These are phyloP conservation scores for Biston stratarius DNA, from an alignment of 2,888 invertebrate species.

Conservation along the genomic window DNA sequence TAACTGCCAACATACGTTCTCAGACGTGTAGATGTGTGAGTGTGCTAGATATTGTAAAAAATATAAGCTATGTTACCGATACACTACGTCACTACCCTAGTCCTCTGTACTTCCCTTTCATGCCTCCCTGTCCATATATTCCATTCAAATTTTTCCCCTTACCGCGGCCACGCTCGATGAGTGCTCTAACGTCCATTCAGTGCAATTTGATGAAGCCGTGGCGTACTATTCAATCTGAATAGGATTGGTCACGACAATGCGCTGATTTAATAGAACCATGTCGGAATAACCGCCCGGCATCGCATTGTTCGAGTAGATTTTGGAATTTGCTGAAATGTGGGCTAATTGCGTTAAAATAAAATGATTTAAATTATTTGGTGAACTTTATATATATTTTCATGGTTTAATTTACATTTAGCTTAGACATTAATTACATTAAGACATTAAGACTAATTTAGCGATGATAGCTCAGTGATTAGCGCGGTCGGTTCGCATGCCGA, in stretches of 20 bases:
- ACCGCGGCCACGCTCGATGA: conserved; percentile 73
- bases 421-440: too few relatives aligned
- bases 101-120: conserved; percentile 53
- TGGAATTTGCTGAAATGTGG: conserved; percentile 39
- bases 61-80: conserved; percentile 2
- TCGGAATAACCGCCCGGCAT: conserved; percentile 60
- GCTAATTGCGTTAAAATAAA: conserved; percentile 29
- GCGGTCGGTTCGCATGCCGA: too few relatives aligned
- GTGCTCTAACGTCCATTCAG: conserved; percentile 81
- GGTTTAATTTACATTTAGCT: too few relatives aligned
- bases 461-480: too few relatives aligned
- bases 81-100: conserved; percentile 1
- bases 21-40: too few relatives aligned
- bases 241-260: conserved; percentile 79
- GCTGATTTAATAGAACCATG: conserved; percentile 77
- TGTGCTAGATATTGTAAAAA: neutral
- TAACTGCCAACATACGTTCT: too few relatives aligned
- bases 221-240: conserved; percentile 77
- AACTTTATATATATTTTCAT: too few relatives aligned
- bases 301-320: conserved; percentile 51
- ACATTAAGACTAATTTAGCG: too few relatives aligned
- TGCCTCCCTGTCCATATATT: conserved; percentile 66
- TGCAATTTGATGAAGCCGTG: conserved; percentile 84
- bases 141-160: conserved; percentile 86
- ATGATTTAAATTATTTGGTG: neutral